These are phyloP conservation scores for Astreopora myriophthalma DNA, from an alignment of 64 coral and sea anemone species.

Conservation along the genomic window DNA sequence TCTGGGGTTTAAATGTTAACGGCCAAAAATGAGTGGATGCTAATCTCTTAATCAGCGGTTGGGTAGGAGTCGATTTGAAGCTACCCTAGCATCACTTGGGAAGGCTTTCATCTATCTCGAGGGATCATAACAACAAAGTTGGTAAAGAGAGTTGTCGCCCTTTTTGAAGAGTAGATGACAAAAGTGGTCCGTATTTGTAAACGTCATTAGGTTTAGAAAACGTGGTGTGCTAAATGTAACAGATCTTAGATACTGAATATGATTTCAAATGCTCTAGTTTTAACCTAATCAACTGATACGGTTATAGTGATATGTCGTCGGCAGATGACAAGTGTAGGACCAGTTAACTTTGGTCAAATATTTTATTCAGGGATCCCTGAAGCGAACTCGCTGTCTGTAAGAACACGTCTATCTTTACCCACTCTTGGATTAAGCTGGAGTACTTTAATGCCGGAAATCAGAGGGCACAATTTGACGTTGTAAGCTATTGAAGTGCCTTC, in stretches of 20 bases:
- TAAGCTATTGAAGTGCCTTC: background rate
- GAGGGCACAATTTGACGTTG: background rate
- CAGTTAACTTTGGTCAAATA: slow-evolving; percentile 5
- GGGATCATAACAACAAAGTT: background rate
- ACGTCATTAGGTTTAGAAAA: background rate
- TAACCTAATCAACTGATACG: background rate
- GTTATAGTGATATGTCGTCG: background rate
- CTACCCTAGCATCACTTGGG: background rate
- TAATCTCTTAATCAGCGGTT: no score
- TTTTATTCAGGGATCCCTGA: background rate
- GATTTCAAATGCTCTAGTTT: slow-evolving; percentile 4
- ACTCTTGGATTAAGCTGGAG: background rate
- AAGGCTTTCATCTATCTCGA: background rate
- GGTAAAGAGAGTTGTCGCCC: background rate
- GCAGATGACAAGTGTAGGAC: background rate
- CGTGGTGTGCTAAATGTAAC: background rate
- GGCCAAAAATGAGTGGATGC: no score
- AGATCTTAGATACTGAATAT: background rate
- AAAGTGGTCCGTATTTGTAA: background rate
- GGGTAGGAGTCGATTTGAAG: no score
- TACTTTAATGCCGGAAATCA: background rate
- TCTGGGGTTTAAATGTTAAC: no score
- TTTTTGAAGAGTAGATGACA: background rate
- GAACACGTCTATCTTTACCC: no score
- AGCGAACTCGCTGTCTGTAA: background rate